These are phyloP conservation scores for Larimichthys crocea DNA, from an alignment of 2,113 vertebrate species.

Conservation along the genomic window DNA sequence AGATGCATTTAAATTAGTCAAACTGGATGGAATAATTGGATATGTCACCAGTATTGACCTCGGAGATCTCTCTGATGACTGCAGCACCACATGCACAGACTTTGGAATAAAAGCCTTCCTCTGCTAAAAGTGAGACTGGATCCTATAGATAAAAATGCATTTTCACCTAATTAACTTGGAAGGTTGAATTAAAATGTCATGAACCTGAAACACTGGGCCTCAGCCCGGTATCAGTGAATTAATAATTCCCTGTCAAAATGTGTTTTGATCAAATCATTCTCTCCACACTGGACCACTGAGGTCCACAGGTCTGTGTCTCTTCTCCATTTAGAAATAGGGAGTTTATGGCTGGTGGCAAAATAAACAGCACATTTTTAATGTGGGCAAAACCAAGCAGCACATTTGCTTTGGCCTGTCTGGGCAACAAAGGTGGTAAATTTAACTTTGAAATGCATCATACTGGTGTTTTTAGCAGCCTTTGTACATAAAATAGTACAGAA, in stretches of 20 bases:
- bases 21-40: slow-evolving; percentile 24
- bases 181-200: slow-evolving; percentile 36
- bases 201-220: background rate
- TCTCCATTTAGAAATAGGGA: slow-evolving; percentile 32
- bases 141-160: background rate
- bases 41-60: background rate
- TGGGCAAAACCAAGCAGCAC: slow-evolving; percentile 48
- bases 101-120: background rate
- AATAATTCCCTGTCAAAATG: slow-evolving; percentile 41
- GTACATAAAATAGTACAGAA: background rate
- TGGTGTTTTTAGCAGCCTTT: background rate
- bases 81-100: slow-evolving; percentile 4
- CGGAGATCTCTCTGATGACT: background rate
- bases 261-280: slow-evolving; percentile 33
- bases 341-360: slow-evolving; percentile 21
- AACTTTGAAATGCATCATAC: background rate
- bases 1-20: slow-evolving; percentile 4
- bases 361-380: slow-evolving; percentile 32
- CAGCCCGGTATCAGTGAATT: slow-evolving; percentile 8
- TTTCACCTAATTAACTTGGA: slow-evolving; percentile 26
- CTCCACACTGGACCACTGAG: slow-evolving; percentile 16
- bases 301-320: slow-evolving; percentile 14
- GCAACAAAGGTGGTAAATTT: background rate
- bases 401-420: slow-evolving; percentile 4
- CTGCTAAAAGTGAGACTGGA: background rate